Evolutionary conservation across 2,113 vertebrate genomes (phyloP), one percentile per base, ranked within the genome.

Genomic region (Pseudorasbora parva): DNA sequence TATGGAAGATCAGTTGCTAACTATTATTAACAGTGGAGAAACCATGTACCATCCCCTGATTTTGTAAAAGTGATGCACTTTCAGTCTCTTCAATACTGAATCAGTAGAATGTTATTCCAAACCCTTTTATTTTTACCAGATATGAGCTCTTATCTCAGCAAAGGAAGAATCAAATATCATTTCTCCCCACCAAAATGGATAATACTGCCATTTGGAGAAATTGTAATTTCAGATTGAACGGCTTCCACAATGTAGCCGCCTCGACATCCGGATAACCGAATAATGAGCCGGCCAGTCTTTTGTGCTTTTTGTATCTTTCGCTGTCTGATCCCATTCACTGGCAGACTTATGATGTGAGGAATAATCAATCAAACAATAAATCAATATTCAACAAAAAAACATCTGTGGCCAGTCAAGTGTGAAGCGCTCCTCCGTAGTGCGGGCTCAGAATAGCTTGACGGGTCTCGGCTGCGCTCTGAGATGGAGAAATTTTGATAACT

Each of bases 351-450:
- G 81, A 76, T 47, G 78, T 27, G 69, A 23, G 17, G 54, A 30
- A 69, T 74, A 75, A 86, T 88, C 85, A 83, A 62, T 86, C 69
- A 82, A 69, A 37, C 49, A 66, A 85, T 81, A 59, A 69, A 88
- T 81, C 82, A 81, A 71, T 82, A 81, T 81, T 81, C 41, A 75
- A 74, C 60, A 51, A 68, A 79, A 37, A 81, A 43, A 78, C 74
- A 78, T 77, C 66, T 79, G 33, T 59, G 79, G 47, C 76, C 64
- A 73, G 68, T 81, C 77, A 27, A 74, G 57, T 66, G 69, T 81
- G 57, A 86, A 72, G 54, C 45, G 9, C 43, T 74, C 43, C 81
- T 64, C 56, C 23, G 0, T 37, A 62, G 10, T 7, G 27, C 51
- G 2, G 47, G 33, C 49, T 79, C 23, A 30, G 23, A 78, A 75